These are phyloP conservation scores for Miichthys miiuy DNA, from an alignment of 2,797 vertebrate species.

Conservation along the genomic window DNA sequence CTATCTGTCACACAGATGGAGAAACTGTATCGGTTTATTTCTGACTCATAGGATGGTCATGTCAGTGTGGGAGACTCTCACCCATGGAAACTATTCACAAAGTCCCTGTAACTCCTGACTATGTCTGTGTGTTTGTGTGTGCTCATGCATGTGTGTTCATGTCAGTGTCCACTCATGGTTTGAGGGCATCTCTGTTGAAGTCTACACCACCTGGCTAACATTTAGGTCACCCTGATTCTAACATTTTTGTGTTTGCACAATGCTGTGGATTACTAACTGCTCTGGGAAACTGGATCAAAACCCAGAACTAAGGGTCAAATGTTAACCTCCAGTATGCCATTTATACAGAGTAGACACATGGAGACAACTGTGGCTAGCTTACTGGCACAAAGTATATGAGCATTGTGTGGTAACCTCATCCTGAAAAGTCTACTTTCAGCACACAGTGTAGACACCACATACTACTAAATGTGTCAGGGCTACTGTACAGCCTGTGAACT, in stretches of 20 bases:
- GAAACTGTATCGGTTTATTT: conserved; percentile 70
- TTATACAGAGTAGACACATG: no score
- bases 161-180: conserved; percentile 5
- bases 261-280: conserved; percentile 15
- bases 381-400: not conserved
- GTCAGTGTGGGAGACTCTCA: conserved; percentile 59
- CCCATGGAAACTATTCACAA: conserved; percentile 81
- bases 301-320: conserved; percentile 40
- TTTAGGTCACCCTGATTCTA: conserved; percentile 12
- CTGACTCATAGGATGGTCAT: conserved; percentile 73
- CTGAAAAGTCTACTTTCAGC: conserved; percentile 23
- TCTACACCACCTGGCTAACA: conserved; percentile 25
- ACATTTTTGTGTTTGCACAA: conserved; percentile 28
- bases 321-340: conserved; percentile 22
- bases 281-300: conserved; percentile 14
- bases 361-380: no score
- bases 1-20: conserved; percentile 72
- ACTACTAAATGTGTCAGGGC: conserved; percentile 45
- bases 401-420: not conserved
- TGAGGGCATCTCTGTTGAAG: conserved; percentile 24
- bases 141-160: conserved; percentile 15
- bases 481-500: conserved; percentile 45
- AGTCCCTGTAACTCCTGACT: conserved; percentile 59
- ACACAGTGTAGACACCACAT: conserved; percentile 17
- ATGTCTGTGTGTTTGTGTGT: conserved; percentile 31